Evolutionary conservation across 2,797 vertebrate species (phyloP), one percentile per base, ranked within the genome.

Genomic region (Eulemur mongoz): DNA sequence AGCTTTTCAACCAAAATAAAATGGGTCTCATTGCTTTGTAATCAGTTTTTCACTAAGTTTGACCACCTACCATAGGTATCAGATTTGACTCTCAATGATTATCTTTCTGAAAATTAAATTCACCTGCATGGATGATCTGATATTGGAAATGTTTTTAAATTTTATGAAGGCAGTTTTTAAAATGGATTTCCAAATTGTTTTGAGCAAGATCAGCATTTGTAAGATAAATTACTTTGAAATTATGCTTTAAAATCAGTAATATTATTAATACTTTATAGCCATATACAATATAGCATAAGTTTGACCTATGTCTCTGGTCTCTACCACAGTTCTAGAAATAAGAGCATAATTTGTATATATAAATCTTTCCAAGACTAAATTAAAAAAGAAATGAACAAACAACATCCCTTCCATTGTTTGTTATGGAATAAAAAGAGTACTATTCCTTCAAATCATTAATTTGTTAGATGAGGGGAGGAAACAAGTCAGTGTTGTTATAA

Each of bases 221-320:
- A n/a, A 78, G 52, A 50, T 73, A 91, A 65, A 11, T 45, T 94
- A 35, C 32, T 97, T 89, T 65, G 59, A 94, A 81, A 80, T 79
- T 94, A 5, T 91, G 14, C 35, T 96, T 86, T 81, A 90, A 75
- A n/a, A 54, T 83, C 4, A 50, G 32, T 91, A 88, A 13, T 73
- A 84, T 22, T 95, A 48, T 8, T 59, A 12, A 59, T 59, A 59
- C 57, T 92, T 89, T 54, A 69, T 57, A 45, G 43, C 48, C 7
- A 18, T 78, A 40, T 48, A 43, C 70, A 82, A 54, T 43, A 7
- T 10, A 65, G 18, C 1, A 6, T 50, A 67, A 59, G 65, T 78
- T 82, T 91, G 43, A 23, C 78, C 17, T 4, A 5, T 48, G 4
- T 86, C 9, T 57, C 40, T 95, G 11, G 4, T 90, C 35, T 94